A percentile compares a stretch with the other conserved stretches of the same genome.
phyloP scores from a whole-genome alignment of 2,888 invertebrate species.

The Watsonalla binaria region DNA sequence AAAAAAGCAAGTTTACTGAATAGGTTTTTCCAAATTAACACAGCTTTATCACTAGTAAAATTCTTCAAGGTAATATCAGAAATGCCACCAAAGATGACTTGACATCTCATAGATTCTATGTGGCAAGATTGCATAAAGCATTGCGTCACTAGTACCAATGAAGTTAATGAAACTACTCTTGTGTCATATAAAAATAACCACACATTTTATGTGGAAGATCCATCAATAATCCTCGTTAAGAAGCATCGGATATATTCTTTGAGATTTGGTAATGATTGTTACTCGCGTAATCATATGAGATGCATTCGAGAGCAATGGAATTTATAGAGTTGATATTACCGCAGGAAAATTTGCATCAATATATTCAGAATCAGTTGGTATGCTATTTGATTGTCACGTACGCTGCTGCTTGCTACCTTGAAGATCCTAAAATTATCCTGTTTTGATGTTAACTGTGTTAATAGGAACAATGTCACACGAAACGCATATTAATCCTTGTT shows the following conservation, averaged over 20 bases:
- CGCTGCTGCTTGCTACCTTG: too few species aligned
- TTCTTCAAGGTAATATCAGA: too few species aligned
- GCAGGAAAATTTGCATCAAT: too few species aligned
- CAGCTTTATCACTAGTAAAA: too few species aligned
- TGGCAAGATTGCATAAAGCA: background rate
- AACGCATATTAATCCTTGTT: too few species aligned
- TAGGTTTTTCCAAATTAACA: too few species aligned
- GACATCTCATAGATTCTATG: background rate
- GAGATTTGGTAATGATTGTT: constrained; percentile 47
- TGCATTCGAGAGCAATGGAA: constrained; percentile 17
- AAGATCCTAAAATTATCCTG: too few species aligned
- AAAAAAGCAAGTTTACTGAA: too few species aligned
- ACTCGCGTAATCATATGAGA: constrained; percentile 35
- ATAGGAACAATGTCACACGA: too few species aligned
- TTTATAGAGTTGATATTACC: constrained; percentile 18
- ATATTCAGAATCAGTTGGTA: too few species aligned
- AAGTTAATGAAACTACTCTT: constrained; percentile 2
- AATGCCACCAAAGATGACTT: background rate
- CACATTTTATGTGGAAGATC: constrained; percentile 19
- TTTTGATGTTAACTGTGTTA: too few species aligned
- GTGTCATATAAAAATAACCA: constrained; percentile 10
- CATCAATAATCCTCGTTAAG: constrained; percentile 52
- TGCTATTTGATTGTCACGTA: too few species aligned
- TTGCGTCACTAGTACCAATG: background rate
- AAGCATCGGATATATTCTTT: constrained; percentile 34